phyloP scores from a whole-genome alignment of 2,888 invertebrate genomes.

The Aproaerema taeniolella region DNA sequence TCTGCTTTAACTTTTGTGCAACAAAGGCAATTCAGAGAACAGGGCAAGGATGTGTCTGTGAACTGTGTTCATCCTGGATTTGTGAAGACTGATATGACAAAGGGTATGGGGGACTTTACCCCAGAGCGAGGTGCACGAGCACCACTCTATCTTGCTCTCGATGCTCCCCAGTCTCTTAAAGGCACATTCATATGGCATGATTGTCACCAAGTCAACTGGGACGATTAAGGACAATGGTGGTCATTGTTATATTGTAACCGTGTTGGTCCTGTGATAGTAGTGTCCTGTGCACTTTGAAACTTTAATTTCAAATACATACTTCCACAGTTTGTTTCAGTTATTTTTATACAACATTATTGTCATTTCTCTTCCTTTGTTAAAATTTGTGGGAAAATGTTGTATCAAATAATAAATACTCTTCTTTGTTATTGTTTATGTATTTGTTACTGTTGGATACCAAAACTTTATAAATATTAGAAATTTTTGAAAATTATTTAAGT shows the following conservation, averaged over 20 bases:
- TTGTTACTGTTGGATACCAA: too few relatives aligned
- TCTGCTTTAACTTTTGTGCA: slow-evolving; percentile 69
- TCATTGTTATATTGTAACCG: slow-evolving; percentile 46
- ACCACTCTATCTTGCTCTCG: slow-evolving; percentile 60
- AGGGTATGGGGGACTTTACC: slow-evolving; percentile 67
- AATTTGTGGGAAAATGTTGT: too few relatives aligned
- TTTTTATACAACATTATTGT: slow-evolving; percentile 33
- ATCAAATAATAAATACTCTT: too few relatives aligned
- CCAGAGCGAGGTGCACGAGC: slow-evolving; percentile 64
- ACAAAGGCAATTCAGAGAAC: slow-evolving; percentile 63
- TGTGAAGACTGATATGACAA: slow-evolving; percentile 71
- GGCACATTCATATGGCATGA: slow-evolving; percentile 72
- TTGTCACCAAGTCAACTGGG: slow-evolving; percentile 71
- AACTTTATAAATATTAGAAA: too few relatives aligned
- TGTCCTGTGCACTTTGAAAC: slow-evolving; percentile 69
- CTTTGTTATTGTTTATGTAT: neutral
- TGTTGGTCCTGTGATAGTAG: slow-evolving; percentile 70
- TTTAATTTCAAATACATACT: too few relatives aligned
- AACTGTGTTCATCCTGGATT: slow-evolving; percentile 73
- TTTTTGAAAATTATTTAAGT: too few relatives aligned
- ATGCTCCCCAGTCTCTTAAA: slow-evolving; percentile 63
- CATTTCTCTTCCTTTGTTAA: neutral
- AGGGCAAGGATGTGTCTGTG: slow-evolving; percentile 63
- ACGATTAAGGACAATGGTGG: slow-evolving; percentile 52
- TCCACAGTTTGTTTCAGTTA: slow-evolving; percentile 54